Conservation (phyloP, 2,113 vertebrate species). For the Trichomycterus rosablanca region DNA sequence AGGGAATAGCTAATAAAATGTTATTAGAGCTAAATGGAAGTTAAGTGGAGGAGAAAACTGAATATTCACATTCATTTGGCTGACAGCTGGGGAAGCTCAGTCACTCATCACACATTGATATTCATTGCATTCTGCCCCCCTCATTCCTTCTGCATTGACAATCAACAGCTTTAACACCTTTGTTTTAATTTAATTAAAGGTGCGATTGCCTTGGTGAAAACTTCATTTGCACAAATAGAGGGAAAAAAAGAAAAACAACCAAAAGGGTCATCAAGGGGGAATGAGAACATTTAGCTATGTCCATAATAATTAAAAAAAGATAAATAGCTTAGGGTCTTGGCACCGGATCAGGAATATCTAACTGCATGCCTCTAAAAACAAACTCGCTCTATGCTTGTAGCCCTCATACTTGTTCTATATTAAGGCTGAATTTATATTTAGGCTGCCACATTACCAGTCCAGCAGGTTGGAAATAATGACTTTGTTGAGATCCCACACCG, state of each 20-base stretch:
- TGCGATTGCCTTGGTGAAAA: slow-evolving; percentile 64
- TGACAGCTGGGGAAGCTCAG: slow-evolving; percentile 67
- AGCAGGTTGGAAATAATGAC: slow-evolving; percentile 43
- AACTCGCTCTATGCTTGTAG: slow-evolving; percentile 10
- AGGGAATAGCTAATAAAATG: slow-evolving; percentile 63
- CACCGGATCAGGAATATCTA: slow-evolving; percentile 15
- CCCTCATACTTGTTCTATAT: slow-evolving; percentile 21
- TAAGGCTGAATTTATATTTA: slow-evolving; percentile 14
- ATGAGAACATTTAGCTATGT: slow-evolving; percentile 26
- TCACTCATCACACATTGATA: slow-evolving; percentile 69
- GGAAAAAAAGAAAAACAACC: slow-evolving; percentile 33
- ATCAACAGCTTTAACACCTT: slow-evolving; percentile 69
- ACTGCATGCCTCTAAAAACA: slow-evolving; percentile 13
- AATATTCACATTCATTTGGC: slow-evolving; percentile 71
- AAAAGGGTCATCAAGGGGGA: slow-evolving; percentile 30
- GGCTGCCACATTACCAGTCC: slow-evolving; percentile 22
- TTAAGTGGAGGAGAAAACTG: slow-evolving; percentile 68
- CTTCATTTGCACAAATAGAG: slow-evolving; percentile 64
- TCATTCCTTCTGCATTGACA: slow-evolving; percentile 46
- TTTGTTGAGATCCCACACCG: slow-evolving; percentile 40
- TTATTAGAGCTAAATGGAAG: slow-evolving; percentile 68
- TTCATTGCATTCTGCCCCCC: slow-evolving; percentile 62
- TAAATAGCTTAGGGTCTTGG: slow-evolving; percentile 12
- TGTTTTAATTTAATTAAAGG: slow-evolving; percentile 76
- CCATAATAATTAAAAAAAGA: slow-evolving; percentile 26